Conservation (phyloP, 1,140 invertebrate species). For the Habropoda laboriosa region DNA sequence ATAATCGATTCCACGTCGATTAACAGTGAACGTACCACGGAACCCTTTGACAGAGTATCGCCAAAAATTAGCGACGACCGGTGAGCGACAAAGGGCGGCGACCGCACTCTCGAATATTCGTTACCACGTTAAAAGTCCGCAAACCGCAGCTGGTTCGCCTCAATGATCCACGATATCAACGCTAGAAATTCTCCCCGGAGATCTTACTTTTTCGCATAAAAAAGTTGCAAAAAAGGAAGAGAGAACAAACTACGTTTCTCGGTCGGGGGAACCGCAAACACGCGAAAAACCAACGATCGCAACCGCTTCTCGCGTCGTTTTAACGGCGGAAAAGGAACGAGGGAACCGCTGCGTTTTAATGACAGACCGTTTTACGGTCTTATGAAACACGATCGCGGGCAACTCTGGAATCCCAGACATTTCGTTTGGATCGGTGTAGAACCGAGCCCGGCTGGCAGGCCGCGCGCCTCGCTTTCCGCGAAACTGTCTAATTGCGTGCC, state of each 20-base stretch:
- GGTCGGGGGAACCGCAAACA: slow-evolving; percentile 51
- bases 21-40: too few species aligned
- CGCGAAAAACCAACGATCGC: slow-evolving; percentile 43
- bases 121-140: slow-evolving; percentile 16
- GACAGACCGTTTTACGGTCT: slow-evolving; percentile 71
- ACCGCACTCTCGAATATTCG: slow-evolving; percentile 1
- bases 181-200: neutral
- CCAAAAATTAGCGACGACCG: neutral
- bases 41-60: neutral
- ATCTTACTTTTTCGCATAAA: slow-evolving; percentile 1
- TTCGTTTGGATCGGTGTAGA: slow-evolving; percentile 2
- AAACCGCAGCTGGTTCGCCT: slow-evolving; percentile 3
- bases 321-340: slow-evolving; percentile 66
- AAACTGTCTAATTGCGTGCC: slow-evolving; percentile 57
- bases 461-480: slow-evolving; percentile 50
- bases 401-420: slow-evolving; percentile 38
- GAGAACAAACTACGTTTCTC: neutral
- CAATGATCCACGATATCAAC: neutral
- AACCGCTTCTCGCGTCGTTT: slow-evolving; percentile 32
- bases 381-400: slow-evolving; percentile 70
- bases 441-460: neutral
- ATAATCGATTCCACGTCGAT: too few species aligned
- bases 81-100: neutral
- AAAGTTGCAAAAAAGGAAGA: neutral
- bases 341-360: slow-evolving; percentile 70